Percentiles rank a stretch among this genome's conserved stretches.
Evolutionary conservation across 2,113 vertebrate species (phyloP).

Genomic region (Craseonycteris thonglongyai): DNA sequence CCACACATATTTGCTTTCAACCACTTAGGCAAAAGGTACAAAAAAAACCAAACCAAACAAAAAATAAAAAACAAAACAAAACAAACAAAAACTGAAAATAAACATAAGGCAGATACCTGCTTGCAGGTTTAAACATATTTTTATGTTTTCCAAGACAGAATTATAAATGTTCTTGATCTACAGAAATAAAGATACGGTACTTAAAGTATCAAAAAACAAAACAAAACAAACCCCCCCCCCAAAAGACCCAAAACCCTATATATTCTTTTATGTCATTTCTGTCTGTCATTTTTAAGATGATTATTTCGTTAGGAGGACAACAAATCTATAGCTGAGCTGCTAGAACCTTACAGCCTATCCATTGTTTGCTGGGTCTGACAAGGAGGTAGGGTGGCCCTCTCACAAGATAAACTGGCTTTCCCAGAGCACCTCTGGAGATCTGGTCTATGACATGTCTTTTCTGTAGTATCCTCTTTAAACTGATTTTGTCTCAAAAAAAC

Average conservation of each 20-base stretch:
- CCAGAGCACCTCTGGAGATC: neutral
- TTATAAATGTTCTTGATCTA: neutral
- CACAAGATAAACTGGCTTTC: neutral
- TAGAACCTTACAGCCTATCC: neutral
- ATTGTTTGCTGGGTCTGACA: neutral
- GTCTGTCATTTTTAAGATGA: neutral
- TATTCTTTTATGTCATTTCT: neutral
- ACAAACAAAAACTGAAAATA: neutral
- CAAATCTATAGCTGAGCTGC: neutral
- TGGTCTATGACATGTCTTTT: neutral
- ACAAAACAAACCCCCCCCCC: no score
- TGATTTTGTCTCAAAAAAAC: neutral
- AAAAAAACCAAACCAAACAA: no score
- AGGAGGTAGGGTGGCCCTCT: neutral
- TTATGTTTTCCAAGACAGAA: neutral
- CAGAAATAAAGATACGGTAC: slow-evolving; percentile 7
- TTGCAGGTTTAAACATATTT: neutral
- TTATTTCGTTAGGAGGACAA: neutral
- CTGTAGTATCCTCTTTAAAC: neutral
- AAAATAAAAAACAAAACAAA: no score
- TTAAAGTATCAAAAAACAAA: neutral
- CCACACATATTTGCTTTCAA: neutral
- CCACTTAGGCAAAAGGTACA: neutral
- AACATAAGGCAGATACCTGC: neutral
- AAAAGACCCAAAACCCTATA: neutral